These are phyloP conservation scores for Mormyrus hasselquistii DNA, from an alignment of 2,797 vertebrate genomes.

Conservation along the genomic window DNA sequence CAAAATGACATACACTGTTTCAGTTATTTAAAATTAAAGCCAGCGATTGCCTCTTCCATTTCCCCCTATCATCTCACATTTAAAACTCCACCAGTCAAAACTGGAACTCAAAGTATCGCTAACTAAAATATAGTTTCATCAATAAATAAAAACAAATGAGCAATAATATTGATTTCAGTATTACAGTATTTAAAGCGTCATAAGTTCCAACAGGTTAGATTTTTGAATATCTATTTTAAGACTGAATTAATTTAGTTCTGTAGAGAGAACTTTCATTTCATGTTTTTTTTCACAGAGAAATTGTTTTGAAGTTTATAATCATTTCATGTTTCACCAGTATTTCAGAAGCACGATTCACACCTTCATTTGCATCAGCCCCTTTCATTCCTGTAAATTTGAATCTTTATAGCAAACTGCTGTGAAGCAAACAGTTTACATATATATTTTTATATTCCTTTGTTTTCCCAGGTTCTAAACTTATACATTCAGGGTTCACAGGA, in stretches of 20 bases:
- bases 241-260: neutral
- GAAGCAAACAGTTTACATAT: slow-evolving; percentile 6
- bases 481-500: slow-evolving; percentile 6
- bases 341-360: neutral
- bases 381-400: slow-evolving; percentile 21
- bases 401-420: slow-evolving; percentile 20
- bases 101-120: neutral
- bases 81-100: neutral
- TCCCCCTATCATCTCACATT: neutral
- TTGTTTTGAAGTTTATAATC: neutral
- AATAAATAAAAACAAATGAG: neutral
- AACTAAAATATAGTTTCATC: neutral
- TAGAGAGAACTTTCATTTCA: neutral
- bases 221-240: neutral
- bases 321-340: slow-evolving; percentile 14
- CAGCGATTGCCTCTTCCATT: neutral
- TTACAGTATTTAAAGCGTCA: neutral
- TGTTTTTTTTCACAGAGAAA: neutral
- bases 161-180: neutral
- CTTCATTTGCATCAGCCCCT: slow-evolving; percentile 2
- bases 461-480: slow-evolving; percentile 8
- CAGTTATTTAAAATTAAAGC: neutral
- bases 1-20: neutral
- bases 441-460: slow-evolving; percentile 8
- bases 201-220: neutral